Conservation (phyloP, 2,113 vertebrate species). For the Microcebus griseorufus region DNA sequence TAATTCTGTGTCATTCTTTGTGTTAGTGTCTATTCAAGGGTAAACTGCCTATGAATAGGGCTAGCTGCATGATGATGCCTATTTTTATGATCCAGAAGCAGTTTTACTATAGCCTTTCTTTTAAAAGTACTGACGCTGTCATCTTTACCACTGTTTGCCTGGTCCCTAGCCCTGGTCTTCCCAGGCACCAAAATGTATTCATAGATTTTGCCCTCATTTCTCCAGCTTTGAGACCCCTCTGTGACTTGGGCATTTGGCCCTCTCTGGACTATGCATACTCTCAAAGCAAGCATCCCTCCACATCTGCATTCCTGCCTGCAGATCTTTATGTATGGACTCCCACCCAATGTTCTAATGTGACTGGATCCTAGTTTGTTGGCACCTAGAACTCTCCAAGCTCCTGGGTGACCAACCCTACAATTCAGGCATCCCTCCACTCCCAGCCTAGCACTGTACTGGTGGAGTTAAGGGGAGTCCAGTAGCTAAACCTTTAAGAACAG, state of each 20-base stretch:
- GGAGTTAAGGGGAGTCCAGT: not conserved
- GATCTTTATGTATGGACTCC: not conserved
- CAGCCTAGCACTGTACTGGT: not conserved
- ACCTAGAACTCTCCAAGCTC: not conserved
- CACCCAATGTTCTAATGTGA: not conserved
- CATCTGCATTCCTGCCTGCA: not conserved
- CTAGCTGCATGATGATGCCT: not conserved
- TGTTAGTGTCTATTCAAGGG: not conserved
- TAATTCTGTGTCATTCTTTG: not conserved
- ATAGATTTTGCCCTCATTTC: not conserved
- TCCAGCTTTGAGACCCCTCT: not conserved
- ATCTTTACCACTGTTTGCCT: not conserved
- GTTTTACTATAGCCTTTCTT: not conserved
- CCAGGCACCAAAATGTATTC: not conserved
- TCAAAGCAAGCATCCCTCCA: not conserved
- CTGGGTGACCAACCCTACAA: fast-evolving
- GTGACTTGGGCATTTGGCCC: not conserved
- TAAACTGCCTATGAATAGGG: not conserved
- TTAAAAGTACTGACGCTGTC: not conserved
- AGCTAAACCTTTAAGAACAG: not conserved
- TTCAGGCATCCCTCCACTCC: not conserved
- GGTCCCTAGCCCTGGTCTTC: not conserved
- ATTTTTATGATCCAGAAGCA: not conserved
- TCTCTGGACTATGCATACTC: not conserved
- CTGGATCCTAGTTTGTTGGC: not conserved